Evolutionary conservation across 2,888 invertebrate species (phyloP).

Genomic region (Hirtodrosophila histrioides): DNA sequence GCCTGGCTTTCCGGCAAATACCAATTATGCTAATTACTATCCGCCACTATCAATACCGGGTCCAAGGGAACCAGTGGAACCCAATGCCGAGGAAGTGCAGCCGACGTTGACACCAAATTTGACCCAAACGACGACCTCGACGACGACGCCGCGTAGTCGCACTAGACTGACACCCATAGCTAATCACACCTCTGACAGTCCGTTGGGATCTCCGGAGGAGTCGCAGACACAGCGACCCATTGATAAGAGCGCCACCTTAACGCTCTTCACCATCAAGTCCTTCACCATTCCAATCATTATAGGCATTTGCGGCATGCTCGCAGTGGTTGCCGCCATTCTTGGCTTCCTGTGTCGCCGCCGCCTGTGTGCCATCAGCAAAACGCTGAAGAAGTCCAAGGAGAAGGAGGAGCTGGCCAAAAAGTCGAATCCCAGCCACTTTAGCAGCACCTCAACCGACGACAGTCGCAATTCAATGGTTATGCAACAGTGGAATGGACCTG

Average conservation of each 20-base stretch:
- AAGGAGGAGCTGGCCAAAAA: slow-evolving; percentile 91
- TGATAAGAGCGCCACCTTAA: slow-evolving; percentile 21
- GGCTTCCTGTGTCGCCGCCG: slow-evolving; percentile 89
- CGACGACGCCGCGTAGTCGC: slow-evolving; percentile 64
- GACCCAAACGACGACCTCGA: slow-evolving; percentile 20
- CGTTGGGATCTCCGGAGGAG: slow-evolving; percentile 7
- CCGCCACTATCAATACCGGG: slow-evolving; percentile 36
- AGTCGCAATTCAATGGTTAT: slow-evolving; percentile 86
- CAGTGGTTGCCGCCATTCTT: slow-evolving; percentile 88
- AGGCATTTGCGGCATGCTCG: slow-evolving; percentile 88
- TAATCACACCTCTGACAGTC: slow-evolving; percentile 39
- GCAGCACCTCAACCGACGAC: slow-evolving; percentile 81
- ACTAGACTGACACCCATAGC: slow-evolving; percentile 80
- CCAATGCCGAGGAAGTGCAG: slow-evolving; percentile 34
- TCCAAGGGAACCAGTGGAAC: not conserved
- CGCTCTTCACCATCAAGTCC: slow-evolving; percentile 85
- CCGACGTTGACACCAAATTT: slow-evolving; percentile 8
- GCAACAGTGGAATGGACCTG: slow-evolving; percentile 92
- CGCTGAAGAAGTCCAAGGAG: slow-evolving; percentile 84
- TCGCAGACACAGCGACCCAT: slow-evolving; percentile 19
- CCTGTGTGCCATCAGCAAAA: slow-evolving; percentile 88
- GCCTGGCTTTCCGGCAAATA: slow-evolving; percentile 67
- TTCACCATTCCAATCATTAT: slow-evolving; percentile 88
- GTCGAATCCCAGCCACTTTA: slow-evolving; percentile 83
- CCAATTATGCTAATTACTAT: slow-evolving; percentile 72